phyloP scores from a whole-genome alignment of 2,113 vertebrate genomes.

The Sitta europaea region DNA sequence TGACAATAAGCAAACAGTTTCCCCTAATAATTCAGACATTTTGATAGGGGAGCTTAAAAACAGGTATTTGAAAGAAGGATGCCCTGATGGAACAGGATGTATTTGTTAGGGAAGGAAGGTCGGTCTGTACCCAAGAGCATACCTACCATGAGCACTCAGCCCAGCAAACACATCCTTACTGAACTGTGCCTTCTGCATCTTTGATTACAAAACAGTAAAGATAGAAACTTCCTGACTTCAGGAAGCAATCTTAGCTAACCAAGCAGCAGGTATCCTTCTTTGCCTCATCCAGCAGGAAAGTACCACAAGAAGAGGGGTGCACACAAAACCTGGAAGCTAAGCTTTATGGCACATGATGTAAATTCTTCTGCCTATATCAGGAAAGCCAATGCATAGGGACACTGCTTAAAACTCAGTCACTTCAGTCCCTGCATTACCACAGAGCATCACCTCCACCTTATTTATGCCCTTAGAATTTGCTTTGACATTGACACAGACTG shows the following conservation, averaged over 20 bases:
- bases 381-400: neutral
- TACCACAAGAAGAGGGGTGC: neutral
- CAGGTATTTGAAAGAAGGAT: neutral
- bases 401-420: neutral
- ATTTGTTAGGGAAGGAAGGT: neutral
- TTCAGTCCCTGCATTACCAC: neutral
- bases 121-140: neutral
- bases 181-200: neutral
- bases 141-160: neutral
- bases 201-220: neutral
- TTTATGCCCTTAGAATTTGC: neutral
- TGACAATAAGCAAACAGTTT: neutral
- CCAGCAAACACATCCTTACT: neutral
- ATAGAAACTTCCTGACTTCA: neutral
- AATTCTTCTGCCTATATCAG: neutral
- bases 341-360: accelerated
- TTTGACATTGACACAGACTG: neutral
- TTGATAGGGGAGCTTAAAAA: neutral
- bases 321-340: neutral
- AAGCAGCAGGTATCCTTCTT: neutral
- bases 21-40: neutral
- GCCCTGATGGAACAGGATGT: neutral
- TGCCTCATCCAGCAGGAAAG: neutral
- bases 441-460: neutral
- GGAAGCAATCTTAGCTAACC: neutral